phyloP scores from a whole-genome alignment of 2,888 invertebrate genomes.

The Cephus rjabovi region DNA sequence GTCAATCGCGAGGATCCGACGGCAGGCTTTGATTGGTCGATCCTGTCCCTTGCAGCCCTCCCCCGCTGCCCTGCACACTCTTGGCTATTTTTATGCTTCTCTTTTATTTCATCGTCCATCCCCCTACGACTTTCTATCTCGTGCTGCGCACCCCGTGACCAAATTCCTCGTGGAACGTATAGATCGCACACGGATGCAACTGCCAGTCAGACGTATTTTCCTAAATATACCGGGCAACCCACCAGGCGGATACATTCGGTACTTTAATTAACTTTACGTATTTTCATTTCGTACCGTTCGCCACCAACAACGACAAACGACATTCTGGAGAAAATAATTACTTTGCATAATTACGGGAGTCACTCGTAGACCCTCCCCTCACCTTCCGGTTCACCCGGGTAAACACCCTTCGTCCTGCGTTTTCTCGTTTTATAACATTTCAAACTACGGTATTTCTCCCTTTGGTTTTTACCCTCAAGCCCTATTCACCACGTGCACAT shows the following conservation, averaged over 20 bases:
- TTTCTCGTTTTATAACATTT: slow-evolving; percentile 1
- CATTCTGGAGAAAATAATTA: slow-evolving; percentile 48
- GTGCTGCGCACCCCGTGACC: not conserved
- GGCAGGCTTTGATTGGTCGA: not conserved
- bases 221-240: not conserved
- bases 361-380: slow-evolving; percentile 18
- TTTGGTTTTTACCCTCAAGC: not conserved
- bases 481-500: not conserved
- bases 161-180: not conserved
- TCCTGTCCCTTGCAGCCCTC: not conserved
- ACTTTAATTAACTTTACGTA: slow-evolving; percentile 55
- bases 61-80: not conserved
- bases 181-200: not conserved
- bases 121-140: not conserved
- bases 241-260: not conserved
- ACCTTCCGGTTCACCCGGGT: not conserved
- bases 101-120: not conserved
- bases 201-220: not conserved
- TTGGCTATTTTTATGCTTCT: not conserved
- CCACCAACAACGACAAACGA: not conserved
- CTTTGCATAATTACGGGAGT: slow-evolving; percentile 50
- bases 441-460: not conserved
- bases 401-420: not conserved
- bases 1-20: not conserved
- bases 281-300: slow-evolving; percentile 38